Evolutionary conservation across 2,113 vertebrate genomes (phyloP).

Genomic region (Bucco capensis): DNA sequence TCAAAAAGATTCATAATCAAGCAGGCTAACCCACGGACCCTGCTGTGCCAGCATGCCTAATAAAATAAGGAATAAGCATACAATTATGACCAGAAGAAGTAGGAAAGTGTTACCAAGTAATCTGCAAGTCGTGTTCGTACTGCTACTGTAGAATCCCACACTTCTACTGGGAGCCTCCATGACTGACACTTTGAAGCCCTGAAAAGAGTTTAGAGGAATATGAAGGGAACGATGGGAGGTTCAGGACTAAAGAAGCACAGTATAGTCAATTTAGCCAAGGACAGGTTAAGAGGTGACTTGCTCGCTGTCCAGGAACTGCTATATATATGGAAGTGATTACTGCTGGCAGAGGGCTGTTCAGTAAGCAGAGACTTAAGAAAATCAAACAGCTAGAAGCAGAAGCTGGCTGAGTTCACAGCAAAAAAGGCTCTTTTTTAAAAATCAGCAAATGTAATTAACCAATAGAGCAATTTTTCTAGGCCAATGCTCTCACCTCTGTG

Average conservation of each 20-base stretch:
- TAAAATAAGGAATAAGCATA: not conserved
- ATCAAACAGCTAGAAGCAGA: not conserved
- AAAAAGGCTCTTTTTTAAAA: not conserved
- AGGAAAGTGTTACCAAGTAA: not conserved
- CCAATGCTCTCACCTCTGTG: not conserved
- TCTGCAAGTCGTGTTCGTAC: accelerated
- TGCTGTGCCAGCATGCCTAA: not conserved
- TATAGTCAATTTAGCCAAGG: not conserved
- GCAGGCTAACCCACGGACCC: not conserved
- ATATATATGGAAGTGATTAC: not conserved
- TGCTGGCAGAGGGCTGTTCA: not conserved
- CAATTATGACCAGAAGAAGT: not conserved
- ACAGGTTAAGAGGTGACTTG: not conserved
- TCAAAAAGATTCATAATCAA: not conserved
- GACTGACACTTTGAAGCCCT: not conserved
- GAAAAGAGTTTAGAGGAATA: not conserved
- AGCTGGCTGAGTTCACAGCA: not conserved
- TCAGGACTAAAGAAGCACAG: not conserved
- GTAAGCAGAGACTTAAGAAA: not conserved
- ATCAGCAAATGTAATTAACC: not conserved
- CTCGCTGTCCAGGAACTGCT: not conserved
- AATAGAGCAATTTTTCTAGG: not conserved
- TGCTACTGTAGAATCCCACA: not conserved
- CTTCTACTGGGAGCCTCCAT: not conserved
- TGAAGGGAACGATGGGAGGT: not conserved